Base-by-base conservation (phyloP, 2,113 vertebrate genomes). In the Anhinga anhinga region DNA sequence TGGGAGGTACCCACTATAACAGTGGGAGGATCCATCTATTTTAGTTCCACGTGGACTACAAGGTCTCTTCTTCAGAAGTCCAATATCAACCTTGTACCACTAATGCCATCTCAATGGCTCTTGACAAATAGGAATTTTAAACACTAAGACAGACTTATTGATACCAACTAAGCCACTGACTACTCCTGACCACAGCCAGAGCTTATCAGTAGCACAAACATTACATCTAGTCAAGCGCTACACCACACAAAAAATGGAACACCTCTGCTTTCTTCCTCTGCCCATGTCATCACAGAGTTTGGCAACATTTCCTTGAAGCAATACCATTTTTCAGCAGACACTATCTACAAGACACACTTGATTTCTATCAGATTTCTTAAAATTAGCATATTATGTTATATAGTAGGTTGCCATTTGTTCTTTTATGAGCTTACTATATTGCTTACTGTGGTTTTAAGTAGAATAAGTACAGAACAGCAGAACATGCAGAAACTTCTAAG, bases 41-140 rank as follows among this genome's bases (percentile, higher is more conserved):
- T 44, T 44, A 81, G 36, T 7, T 40, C 50, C 50, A 36, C 0
- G 0, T 10, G 1, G 4, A 1, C 15, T 19, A 8, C 29, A 61
- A 25, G 50, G 79, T 9, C 11, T 44, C 40, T 47, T 52, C 44
- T 56, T 18, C 45, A 58, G 13, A 56, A 90, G 22, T 19, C 73
- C 32, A 52, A 1, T 11, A 40, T 16, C 15, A n/a, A 12, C 19
- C 19, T 25, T 34, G 23, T 45, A 45, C 19, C 32, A 32, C 32
- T 63, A 67, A 40, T 13, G 25, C 25, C 58, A 76, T 0, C 58
- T 7, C 10, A 50, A 83, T 22, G 40, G 32, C 16, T 21, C 30
- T 21, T 42, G 27, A 40, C 59, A 44, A 91, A 34, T 2, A 4
- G 73, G 36, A 40, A 45, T 27, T 38, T 34, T 66, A 56, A 79